Base-by-base conservation (phyloP, 1,140 invertebrate species). In the Monomorium pharaonis region DNA sequence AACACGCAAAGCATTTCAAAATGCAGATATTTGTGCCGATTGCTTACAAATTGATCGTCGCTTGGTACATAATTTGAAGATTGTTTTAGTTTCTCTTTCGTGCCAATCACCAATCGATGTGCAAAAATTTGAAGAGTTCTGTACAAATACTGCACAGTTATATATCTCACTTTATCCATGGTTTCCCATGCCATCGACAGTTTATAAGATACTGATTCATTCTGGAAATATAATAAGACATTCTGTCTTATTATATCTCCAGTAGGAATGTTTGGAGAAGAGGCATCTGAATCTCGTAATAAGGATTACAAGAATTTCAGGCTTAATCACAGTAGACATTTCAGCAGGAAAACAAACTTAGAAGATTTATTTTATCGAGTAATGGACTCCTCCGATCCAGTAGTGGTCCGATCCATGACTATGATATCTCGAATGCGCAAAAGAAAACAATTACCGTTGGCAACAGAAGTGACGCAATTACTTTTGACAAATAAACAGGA, bases 171-270 rank as follows among this genome's bases (percentile, higher is more conserved):
- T 47, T 47, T 67, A 67, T 37, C 2, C 63, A 12, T 81, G 62
- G 49, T 80, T 44, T 18, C 37, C 63, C 2, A 81, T 70, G 65
- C 14, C 63, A 12, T 54, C 51, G 0, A 27, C 77, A 9, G 2
- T 67, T 4, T 49, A 80, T 67, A 80, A 80, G 37, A 18, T 81
- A 9, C n/a, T 81, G 1, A 60, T 81, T 27, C 51, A 81, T 30
- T 63, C 47, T 27, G 67, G 16, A 54, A 16, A 58, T n/a, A 81
- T 70, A 18, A 7, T 81, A 1, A 27, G 56, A 6, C 5, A 81
- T 3, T 27, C 33, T 58, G 2, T 60, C 44, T 56, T 67, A 14
- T n/a, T n/a, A n/a, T n/a, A n/a, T n/a, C n/a, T n/a, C 63, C 51
- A 5, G 5, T 54, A 18, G 65, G 65, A 44, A 69, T 24, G 37